These are phyloP conservation scores for Fulmarus glacialis DNA, from an alignment of 2,113 vertebrate genomes.

Conservation along the genomic window DNA sequence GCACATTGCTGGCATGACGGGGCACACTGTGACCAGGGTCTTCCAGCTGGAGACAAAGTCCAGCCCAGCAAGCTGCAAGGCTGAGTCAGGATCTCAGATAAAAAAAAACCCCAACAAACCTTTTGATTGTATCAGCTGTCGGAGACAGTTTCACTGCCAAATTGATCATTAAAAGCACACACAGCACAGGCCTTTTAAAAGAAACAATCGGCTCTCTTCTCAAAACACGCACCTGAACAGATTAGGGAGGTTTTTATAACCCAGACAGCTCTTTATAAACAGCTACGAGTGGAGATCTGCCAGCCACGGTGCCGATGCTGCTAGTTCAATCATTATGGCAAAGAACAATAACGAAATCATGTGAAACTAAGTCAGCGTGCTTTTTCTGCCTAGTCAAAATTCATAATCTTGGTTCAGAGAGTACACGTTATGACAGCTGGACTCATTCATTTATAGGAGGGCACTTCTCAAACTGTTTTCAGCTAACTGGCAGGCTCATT, in stretches of 20 bases:
- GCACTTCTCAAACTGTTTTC: neutral
- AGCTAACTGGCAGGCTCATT: neutral
- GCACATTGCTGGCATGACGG: accelerated
- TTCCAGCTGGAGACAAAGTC: neutral
- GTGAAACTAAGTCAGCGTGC: neutral
- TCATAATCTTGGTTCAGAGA: neutral
- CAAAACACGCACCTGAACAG: neutral
- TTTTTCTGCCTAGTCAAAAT: neutral
- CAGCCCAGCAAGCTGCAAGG: neutral
- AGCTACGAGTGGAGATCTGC: neutral
- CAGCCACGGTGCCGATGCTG: accelerated
- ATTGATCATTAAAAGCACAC: neutral
- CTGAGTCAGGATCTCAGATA: neutral
- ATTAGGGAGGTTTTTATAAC: neutral
- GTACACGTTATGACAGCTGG: neutral
- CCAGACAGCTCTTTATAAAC: conserved; percentile 1
- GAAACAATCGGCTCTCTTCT: neutral
- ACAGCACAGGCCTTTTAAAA: neutral
- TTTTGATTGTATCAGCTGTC: neutral
- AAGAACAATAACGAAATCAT: neutral
- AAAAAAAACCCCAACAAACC: neutral
- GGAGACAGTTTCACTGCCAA: neutral
- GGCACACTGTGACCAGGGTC: accelerated
- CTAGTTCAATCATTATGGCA: neutral
- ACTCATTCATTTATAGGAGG: neutral